A percentile compares a stretch with the other conserved stretches of the same genome.
phyloP scores from a whole-genome alignment of 2,113 vertebrate species.

The Vulpes lagopus region DNA sequence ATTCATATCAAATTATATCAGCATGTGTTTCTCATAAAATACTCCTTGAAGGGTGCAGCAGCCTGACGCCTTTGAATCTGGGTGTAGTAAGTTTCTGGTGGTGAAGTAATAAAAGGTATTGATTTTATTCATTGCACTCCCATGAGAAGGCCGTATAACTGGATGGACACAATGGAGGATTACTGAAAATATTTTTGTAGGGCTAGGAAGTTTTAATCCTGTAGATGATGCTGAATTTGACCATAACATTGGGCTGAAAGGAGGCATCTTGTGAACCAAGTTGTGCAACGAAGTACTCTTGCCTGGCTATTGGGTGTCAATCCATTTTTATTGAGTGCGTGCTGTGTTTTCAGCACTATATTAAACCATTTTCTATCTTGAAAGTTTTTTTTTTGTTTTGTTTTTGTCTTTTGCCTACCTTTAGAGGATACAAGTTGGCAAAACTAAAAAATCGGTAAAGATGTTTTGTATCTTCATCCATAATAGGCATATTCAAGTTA shows the following conservation, averaged over 20 bases:
- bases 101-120: constrained; percentile 60
- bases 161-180: constrained; percentile 32
- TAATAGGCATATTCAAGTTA: neutral
- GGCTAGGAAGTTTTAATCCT: constrained; percentile 56
- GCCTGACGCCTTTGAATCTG: constrained; percentile 49
- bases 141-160: constrained; percentile 20
- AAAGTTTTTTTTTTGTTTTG: neutral
- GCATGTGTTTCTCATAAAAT: constrained; percentile 4
- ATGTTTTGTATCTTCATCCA: neutral
- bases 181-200: constrained; percentile 56
- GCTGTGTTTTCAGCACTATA: neutral
- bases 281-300: neutral
- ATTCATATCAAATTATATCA: constrained; percentile 29
- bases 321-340: constrained; percentile 1
- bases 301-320: neutral
- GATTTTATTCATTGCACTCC: constrained; percentile 67
- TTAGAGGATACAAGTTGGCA: neutral
- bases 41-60: neutral
- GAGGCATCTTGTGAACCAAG: constrained; percentile 28
- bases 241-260: neutral
- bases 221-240: constrained; percentile 26
- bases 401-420: neutral
- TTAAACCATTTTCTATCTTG: neutral
- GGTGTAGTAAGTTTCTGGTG: constrained; percentile 4
- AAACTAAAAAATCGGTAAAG: neutral